A percentile compares a stretch with the other conserved stretches of the same genome.
Conservation (phyloP, 53 echinoderm and acorn worm genomes). For the Paracentrotus lividus region DNA sequence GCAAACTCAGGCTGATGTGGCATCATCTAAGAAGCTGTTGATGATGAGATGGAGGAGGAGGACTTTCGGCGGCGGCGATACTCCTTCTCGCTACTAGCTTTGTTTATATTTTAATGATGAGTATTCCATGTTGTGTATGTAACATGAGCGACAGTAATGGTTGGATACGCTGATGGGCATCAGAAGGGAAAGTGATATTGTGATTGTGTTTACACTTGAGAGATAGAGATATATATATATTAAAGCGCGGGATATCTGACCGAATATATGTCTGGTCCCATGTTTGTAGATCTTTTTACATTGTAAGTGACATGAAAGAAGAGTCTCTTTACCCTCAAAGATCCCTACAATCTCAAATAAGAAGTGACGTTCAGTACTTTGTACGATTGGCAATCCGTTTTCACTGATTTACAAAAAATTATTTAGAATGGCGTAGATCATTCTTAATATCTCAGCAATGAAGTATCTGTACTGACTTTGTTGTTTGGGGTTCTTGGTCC, state of each 20-base stretch:
- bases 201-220: conserved; percentile 12
- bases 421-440: no score
- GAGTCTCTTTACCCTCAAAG: no score
- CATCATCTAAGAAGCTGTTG: no score
- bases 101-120: conserved; percentile 45
- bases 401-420: neutral
- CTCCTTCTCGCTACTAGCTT: neutral
- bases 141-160: conserved; percentile 22
- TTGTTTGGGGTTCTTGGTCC: no score
- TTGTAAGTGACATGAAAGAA: neutral
- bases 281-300: neutral
- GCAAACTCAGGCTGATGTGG: no score
- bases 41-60: conserved; percentile 5
- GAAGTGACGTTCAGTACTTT: neutral
- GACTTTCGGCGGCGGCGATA: neutral
- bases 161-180: neutral
- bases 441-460: no score
- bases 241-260: conserved; percentile 2
- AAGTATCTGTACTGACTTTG: no score
- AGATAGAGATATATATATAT: conserved; percentile 3
- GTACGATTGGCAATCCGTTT: neutral
- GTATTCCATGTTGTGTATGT: conserved; percentile 27
- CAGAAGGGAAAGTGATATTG: conserved; percentile 10
- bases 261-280: neutral
- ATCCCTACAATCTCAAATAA: neutral